Percentiles rank a stretch among this genome's conserved stretches.
Conservation (phyloP, 2,797 vertebrate species). For the Bradypodion ventrale region DNA sequence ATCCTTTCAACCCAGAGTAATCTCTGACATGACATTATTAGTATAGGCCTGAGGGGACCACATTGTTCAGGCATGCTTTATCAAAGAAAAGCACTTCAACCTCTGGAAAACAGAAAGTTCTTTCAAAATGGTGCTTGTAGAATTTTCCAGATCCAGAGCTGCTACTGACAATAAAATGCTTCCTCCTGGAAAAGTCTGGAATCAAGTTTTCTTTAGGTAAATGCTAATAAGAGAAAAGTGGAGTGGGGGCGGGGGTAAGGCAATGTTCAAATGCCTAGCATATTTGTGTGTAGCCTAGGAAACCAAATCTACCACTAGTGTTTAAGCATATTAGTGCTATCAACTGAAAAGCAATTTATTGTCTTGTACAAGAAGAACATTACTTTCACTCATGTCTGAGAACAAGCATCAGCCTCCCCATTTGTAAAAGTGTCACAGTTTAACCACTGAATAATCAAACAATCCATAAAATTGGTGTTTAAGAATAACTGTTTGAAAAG, state of each 20-base stretch:
- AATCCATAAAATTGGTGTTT: slow-evolving; percentile 49
- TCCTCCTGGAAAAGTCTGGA: too few species aligned
- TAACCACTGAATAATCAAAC: slow-evolving; percentile 58
- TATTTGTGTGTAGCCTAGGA: slow-evolving; percentile 22
- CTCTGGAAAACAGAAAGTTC: too few species aligned
- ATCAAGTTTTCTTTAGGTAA: too few species aligned
- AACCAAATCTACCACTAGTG: slow-evolving; percentile 29
- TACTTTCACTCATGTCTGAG: not conserved
- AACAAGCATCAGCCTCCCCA: not conserved
- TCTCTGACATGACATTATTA: too few species aligned
- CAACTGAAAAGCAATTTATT: slow-evolving; percentile 24
- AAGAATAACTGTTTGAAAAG: slow-evolving; percentile 58
- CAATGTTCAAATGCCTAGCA: not conserved
- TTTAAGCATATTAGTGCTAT: slow-evolving; percentile 21
- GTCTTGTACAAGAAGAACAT: not conserved
- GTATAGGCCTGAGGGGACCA: too few species aligned
- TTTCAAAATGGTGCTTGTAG: too few species aligned
- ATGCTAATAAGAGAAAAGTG: not conserved
- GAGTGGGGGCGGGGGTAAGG: not conserved
- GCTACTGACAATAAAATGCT: too few species aligned
- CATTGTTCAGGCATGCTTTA: too few species aligned
- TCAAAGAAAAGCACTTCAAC: too few species aligned
- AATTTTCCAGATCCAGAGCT: too few species aligned
- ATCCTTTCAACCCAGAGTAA: too few species aligned
- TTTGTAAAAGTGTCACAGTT: slow-evolving; percentile 39